Evolutionary conservation across 2,888 invertebrate species (phyloP), one percentile per base, ranked within the genome.

Genomic region (Tachystola acroxantha): DNA sequence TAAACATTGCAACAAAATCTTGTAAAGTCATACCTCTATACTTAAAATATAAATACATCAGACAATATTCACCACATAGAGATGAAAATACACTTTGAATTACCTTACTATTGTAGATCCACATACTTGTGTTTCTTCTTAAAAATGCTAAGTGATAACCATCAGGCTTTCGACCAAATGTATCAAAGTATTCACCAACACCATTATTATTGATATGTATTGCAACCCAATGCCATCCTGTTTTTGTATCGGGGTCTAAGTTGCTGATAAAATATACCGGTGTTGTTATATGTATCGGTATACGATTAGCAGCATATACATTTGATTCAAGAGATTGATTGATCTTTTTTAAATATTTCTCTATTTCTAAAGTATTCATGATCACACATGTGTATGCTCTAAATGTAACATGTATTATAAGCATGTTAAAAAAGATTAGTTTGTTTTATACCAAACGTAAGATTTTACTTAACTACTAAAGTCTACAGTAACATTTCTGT

Each of bases 151-250:
- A 20, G 16, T 47, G 47, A 28, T 32, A 38, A 5, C 32, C 39
- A 7, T 6, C 13, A 13, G 46, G 41, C 31, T 28, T 14, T 20
- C 46, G 39, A 7, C 43, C 46, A 39, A 28, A 48, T 6, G 44
- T 42, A 40, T 52, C 49, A 43, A 48, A 50, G 33, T 49, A 53
- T 43, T 48, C 35, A 7, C 45, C 46, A 24, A 46, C 19, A 26
- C 40, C 37, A 20, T 46, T 35, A 10, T 31, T 28, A 38, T 46
- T 27, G 36, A 43, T 44, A 37, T 39, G 29, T 13, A 43, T 39
- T 24, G 48, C 54, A 35, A 54, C 30, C 54, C 51, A 54, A 19
- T 48, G 50, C 14, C 49, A 50, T 7, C 47, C 48, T 19, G 50
- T 47, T 12, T 45, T 39, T 20, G 44, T 30, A 43, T 50, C 47